Conservation (phyloP, 2,888 invertebrate species). For the Tenthredo amoena region DNA sequence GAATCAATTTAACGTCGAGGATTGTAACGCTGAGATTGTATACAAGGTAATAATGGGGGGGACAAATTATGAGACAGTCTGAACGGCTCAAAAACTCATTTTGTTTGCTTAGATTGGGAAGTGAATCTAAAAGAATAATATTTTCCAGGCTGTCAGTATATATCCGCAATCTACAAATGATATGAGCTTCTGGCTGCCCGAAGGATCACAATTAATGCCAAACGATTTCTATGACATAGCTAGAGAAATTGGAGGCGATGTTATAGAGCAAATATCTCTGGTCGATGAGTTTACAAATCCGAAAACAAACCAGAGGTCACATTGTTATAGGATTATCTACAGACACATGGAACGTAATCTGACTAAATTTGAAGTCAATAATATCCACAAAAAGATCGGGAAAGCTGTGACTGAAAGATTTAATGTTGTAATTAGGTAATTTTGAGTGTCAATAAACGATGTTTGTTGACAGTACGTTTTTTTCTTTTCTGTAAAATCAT, state of each 20-base stretch:
- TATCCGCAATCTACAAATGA: conserved; percentile 95
- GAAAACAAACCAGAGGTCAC: conserved; percentile 89
- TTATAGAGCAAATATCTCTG: conserved; percentile 94
- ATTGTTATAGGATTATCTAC: conserved; percentile 96
- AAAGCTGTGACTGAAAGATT: conserved; percentile 77
- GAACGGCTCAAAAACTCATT: conserved; percentile 34
- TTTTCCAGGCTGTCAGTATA: conserved; percentile 85
- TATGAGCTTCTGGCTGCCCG: conserved; percentile 97
- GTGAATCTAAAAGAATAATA: conserved; percentile 33
- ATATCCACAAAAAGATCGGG: conserved; percentile 89
- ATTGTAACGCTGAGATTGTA: conserved; percentile 83
- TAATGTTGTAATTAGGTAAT: conserved; percentile 62
- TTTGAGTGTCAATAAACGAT: conserved; percentile 19
- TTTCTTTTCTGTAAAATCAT: neutral
- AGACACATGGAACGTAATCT: conserved; percentile 95
- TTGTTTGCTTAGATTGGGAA: neutral
- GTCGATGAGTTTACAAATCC: conserved; percentile 94
- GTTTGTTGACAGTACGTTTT: neutral
- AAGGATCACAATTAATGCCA: conserved; percentile 83
- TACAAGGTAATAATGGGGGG: conserved; percentile 82
- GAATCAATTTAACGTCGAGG: conserved; percentile 90
- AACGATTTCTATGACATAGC: conserved; percentile 97
- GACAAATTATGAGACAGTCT: neutral
- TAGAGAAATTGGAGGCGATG: conserved; percentile 92
- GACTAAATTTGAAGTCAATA: conserved; percentile 92